A percentile compares a stretch with the other conserved stretches of the same genome.
Evolutionary conservation across 2,113 vertebrate genomes (phyloP).

Genomic region (Talpa occidentalis): DNA sequence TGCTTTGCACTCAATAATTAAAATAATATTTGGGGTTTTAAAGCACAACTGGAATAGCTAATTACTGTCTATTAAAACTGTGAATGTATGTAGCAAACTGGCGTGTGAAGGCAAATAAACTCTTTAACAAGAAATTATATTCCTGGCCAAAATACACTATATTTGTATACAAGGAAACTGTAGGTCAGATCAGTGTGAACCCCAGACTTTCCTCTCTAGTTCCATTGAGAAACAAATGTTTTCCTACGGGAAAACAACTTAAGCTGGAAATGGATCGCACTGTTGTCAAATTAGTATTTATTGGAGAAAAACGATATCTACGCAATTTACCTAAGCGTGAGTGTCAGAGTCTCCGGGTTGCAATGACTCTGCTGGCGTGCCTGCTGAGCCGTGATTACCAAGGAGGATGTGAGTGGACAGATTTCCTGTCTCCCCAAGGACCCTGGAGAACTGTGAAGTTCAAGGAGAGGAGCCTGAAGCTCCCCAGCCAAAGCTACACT

Average conservation of each 20-base stretch:
- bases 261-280: slow-evolving; percentile 42
- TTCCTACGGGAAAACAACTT: slow-evolving; percentile 70
- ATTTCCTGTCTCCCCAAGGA: slow-evolving; percentile 77
- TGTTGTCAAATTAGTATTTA: slow-evolving; percentile 76
- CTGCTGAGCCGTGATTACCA: slow-evolving; percentile 88
- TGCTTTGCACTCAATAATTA: slow-evolving; percentile 87
- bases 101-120: slow-evolving; percentile 85
- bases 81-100: slow-evolving; percentile 92
- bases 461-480: slow-evolving; percentile 79
- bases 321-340: slow-evolving; percentile 69
- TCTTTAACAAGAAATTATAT: slow-evolving; percentile 82
- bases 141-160: slow-evolving; percentile 83
- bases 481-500: slow-evolving; percentile 71
- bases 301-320: slow-evolving; percentile 67
- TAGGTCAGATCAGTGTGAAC: slow-evolving; percentile 78
- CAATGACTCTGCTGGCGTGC: slow-evolving; percentile 73
- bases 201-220: slow-evolving; percentile 67
- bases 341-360: slow-evolving; percentile 70
- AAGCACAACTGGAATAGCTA: slow-evolving; percentile 94
- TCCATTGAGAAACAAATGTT: slow-evolving; percentile 62
- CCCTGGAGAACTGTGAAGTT: slow-evolving; percentile 77
- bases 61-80: slow-evolving; percentile 87
- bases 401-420: slow-evolving; percentile 84
- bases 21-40: slow-evolving; percentile 85
- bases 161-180: slow-evolving; percentile 80